Evolutionary conservation across 1,140 invertebrate genomes (phyloP).

Genomic region (Drosophila neocordata): DNA sequence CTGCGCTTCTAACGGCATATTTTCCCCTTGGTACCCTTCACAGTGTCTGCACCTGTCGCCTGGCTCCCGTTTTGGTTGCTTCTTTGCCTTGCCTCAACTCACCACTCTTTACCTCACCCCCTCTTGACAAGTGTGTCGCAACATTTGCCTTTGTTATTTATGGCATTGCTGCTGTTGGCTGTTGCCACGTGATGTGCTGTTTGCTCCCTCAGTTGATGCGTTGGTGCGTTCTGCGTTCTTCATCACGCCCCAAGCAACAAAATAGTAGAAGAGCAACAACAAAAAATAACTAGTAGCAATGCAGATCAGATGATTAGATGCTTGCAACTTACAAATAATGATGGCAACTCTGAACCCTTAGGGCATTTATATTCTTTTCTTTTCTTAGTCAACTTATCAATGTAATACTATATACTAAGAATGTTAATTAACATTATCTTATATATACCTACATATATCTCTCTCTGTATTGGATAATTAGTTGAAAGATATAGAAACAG

Average conservation of each 20-base stretch:
- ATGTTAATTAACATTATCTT: no score
- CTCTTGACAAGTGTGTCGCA: conserved; percentile 36
- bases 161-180: conserved; percentile 64
- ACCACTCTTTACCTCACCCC: conserved; percentile 20
- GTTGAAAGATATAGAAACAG: no score
- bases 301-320: not conserved
- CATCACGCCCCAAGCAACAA: conserved; percentile 34
- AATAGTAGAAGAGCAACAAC: not conserved
- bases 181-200: conserved; percentile 52
- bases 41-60: conserved; percentile 34
- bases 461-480: no score
- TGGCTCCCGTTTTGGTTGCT: conserved; percentile 31
- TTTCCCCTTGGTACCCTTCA: conserved; percentile 21
- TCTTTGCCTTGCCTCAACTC: conserved; percentile 12
- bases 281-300: not conserved
- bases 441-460: no score
- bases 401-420: no score
- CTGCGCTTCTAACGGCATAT: conserved; percentile 64
- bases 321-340: not conserved
- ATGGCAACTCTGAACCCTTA: not conserved
- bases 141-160: conserved; percentile 77
- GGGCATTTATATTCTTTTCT: no score
- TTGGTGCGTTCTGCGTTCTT: conserved; percentile 54
- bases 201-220: conserved; percentile 28
- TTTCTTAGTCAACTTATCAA: no score